Conservation (phyloP, 2,113 vertebrate genomes). For the Lepidothrix coronata region DNA sequence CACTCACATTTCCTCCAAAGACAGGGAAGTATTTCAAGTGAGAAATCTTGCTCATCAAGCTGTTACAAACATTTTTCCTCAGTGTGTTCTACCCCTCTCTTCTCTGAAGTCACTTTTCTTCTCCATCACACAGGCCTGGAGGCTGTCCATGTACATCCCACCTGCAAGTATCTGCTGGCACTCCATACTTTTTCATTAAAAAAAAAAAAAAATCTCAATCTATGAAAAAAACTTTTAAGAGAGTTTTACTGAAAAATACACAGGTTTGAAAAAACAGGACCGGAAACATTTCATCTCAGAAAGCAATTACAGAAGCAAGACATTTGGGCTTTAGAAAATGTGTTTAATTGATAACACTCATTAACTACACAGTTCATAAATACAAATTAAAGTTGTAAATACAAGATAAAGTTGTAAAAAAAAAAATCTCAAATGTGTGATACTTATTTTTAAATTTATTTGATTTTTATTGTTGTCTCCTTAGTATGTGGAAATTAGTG, state of each 20-base stretch:
- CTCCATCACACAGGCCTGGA: background rate
- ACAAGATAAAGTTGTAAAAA: constrained; percentile 15
- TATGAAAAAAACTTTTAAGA: constrained; percentile 3
- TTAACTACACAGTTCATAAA: constrained; percentile 54
- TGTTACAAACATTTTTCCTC: background rate
- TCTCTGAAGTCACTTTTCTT: background rate
- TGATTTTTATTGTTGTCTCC: background rate
- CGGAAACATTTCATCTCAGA: background rate
- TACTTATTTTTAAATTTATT: constrained; percentile 41
- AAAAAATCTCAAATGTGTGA: background rate
- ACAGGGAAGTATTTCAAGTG: background rate
- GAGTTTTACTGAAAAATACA: background rate
- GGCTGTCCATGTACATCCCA: background rate
- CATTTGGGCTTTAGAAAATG: constrained; percentile 34
- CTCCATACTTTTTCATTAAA: background rate
- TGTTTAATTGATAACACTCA: constrained; percentile 49
- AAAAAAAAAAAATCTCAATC: constrained; percentile 12
- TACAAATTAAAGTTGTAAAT: constrained; percentile 17
- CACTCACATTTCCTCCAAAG: background rate
- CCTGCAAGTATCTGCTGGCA: background rate
- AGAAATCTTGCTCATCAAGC: background rate
- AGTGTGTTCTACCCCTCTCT: background rate
- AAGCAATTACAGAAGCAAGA: constrained; percentile 22
- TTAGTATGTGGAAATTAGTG: background rate
- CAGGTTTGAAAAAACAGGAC: background rate